Base-by-base conservation (phyloP, 2,797 vertebrate species). In the Sus cebifrons region DNA sequence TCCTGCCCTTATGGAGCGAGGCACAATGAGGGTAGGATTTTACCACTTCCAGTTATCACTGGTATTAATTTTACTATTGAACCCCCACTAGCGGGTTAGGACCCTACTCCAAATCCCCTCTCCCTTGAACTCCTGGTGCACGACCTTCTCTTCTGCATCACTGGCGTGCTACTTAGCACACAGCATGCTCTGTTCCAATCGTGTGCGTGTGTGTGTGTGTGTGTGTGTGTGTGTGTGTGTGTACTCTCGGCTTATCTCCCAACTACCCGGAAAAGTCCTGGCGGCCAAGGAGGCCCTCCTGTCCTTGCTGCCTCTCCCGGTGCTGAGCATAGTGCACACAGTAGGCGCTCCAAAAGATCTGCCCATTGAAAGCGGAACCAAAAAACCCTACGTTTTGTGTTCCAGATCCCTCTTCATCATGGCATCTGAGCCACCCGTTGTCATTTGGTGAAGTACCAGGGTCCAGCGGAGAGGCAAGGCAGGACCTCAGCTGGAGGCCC, bases 371-470 rank as follows among this genome's bases (percentile, higher is more conserved):
- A 78, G 68, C 58, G 89, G 23, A 0, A 83, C 44, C 89, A 44
- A 96, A 96, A 96, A 44, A 32, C 2, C 74, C 23, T 16, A 58
- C 11, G 83, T 71, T 92, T 95, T 95, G 78, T 97, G 77, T 89
- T 95, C 49, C 74, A 84, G 83, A 96, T 95, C 85, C 74, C 68
- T 97, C 97, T 95, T 91, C 74, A 95, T 96, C 88, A 82, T 88
- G 95, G 64, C 73, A 91, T 95, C 85, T 94, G 67, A 27, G 17
- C 81, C 75, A 29, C 21, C 32, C 77, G 68, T 84, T 65, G 71
- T 84, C 62, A 86, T 94, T 96, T 94, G 64, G 79, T 84, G 32
- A 97, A 97, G 91, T 85, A 86, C 11, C 8, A 44, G 3, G 67
- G 74, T 96, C 95, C 93, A 96, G 68, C 16, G 0, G 0, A 49